Base-by-base conservation (phyloP, 2,888 invertebrate species). In the Ametastegia equiseti region DNA sequence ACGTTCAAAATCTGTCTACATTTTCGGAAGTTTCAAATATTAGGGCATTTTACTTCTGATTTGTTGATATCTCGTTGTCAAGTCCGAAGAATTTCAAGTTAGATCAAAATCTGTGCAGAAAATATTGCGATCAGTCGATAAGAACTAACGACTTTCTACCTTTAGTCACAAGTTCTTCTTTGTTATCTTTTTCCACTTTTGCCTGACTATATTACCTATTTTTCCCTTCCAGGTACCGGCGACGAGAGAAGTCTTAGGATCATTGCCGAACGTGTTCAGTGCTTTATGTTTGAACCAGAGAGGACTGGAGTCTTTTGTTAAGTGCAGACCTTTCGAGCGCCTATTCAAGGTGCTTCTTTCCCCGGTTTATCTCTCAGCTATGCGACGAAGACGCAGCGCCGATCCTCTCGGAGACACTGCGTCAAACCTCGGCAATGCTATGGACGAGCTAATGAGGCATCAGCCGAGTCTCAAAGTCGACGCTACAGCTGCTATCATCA, bases 371-470 rank as follows among this genome's bases (percentile, higher is more conserved):
- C 92, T 98, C 80, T 95, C 96, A 1, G 97, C 97, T 4, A 97
- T 98, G 97, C 93, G 97, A 78, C 93, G 97, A 81, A 93, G 97
- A 47, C 94, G 97, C 23, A 96, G 95, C 85, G 95, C 96, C 0
- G 97, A 97, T 91, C 95, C 95, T 0, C 92, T 95, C 86, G 95
- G 95, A 3, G 96, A 97, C 88, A 97, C 97, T 5, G 97, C 97
- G 0, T 95, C 96, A 63, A 97, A 96, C 92, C 92, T 98, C 47
- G 97, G 97, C 15, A 96, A 96, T 91, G 96, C 97, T 0, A 96
- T 98, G 96, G 97, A 97, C 89, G 97, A 98, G 89, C 90, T 98
- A 11, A 97, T 98, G 95, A 93, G 97, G 69, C 97, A 97, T 90
- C 97, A 97, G 89, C 97, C 97, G 0, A 96, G 95, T 83, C 92